A percentile compares a stretch with the other conserved stretches of the same genome.
Evolutionary conservation across 2,888 invertebrate genomes (phyloP).

Genomic region (Agriopis marginaria): DNA sequence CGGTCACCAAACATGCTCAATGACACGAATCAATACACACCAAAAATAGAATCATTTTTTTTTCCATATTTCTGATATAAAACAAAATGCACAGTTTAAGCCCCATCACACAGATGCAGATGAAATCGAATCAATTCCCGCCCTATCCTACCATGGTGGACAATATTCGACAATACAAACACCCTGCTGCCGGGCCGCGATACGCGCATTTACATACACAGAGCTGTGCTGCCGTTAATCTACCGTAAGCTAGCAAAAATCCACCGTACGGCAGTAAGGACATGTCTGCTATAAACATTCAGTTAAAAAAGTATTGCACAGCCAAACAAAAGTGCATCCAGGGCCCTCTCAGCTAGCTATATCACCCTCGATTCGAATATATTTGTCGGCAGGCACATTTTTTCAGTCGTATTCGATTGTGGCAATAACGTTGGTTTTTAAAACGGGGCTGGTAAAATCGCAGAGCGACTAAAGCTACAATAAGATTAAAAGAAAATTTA

Average conservation of each 20-base stretch:
- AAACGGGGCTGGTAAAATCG: too few species aligned
- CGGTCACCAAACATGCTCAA: background rate
- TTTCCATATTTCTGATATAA: background rate
- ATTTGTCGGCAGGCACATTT: too few species aligned
- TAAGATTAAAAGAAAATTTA: too few species aligned
- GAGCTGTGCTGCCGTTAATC: conserved; percentile 63
- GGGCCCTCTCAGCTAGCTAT: too few species aligned
- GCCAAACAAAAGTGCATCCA: too few species aligned
- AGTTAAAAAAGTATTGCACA: background rate
- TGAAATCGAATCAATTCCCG: conserved; percentile 3
- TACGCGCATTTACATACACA: conserved; percentile 77
- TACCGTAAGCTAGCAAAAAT: conserved; percentile 50
- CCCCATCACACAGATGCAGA: background rate
- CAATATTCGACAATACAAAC: conserved; percentile 73
- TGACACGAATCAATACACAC: background rate
- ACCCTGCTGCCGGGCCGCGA: conserved; percentile 68
- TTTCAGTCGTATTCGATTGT: too few species aligned
- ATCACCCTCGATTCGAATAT: too few species aligned
- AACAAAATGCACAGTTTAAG: background rate
- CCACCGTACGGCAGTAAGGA: background rate
- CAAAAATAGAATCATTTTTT: background rate
- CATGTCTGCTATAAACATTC: background rate
- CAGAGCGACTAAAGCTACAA: too few species aligned
- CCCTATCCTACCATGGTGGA: conserved; percentile 1
- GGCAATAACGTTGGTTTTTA: too few species aligned